These are phyloP conservation scores for Luperina nickerlii DNA, from an alignment of 2,888 invertebrate genomes.

Conservation along the genomic window DNA sequence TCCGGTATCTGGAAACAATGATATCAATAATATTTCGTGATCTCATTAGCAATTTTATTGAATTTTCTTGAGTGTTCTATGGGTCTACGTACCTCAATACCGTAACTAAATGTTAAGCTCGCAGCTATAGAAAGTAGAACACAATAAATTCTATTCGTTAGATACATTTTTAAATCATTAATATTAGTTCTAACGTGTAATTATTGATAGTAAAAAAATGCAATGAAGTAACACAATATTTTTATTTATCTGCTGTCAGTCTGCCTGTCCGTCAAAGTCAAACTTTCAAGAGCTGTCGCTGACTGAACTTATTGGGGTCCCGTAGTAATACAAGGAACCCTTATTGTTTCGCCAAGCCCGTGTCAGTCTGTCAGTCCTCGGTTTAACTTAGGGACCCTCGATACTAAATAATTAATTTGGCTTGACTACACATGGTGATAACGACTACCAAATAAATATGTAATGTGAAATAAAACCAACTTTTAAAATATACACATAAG, in stretches of 20 bases:
- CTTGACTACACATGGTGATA: too few relatives aligned
- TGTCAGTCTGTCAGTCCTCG: too few relatives aligned
- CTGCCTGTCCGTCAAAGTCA: not conserved
- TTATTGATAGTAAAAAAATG: not conserved
- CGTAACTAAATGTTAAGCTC: constrained; percentile 33
- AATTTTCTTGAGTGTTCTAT: not conserved
- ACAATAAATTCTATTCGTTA: constrained; percentile 10
- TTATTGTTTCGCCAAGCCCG: too few relatives aligned
- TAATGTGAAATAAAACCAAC: too few relatives aligned
- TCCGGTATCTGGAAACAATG: constrained; percentile 85
- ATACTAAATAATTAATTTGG: too few relatives aligned
- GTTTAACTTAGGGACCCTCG: too few relatives aligned
- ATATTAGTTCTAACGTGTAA: not conserved
- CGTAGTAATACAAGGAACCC: not conserved
- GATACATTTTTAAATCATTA: constrained; percentile 45
- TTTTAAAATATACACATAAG: too few relatives aligned
- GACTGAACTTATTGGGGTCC: not conserved
- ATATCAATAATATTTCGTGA: constrained; percentile 18
- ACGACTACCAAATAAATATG: too few relatives aligned
- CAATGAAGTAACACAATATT: constrained; percentile 10
- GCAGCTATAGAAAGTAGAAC: constrained; percentile 37
- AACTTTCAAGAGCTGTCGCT: too few relatives aligned
- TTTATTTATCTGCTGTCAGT: constrained; percentile 39
- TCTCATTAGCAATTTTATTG: not conserved
- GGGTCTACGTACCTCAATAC: constrained; percentile 53